Conservation (phyloP, 2,113 vertebrate species). For the Microtus pennsylvanicus region DNA sequence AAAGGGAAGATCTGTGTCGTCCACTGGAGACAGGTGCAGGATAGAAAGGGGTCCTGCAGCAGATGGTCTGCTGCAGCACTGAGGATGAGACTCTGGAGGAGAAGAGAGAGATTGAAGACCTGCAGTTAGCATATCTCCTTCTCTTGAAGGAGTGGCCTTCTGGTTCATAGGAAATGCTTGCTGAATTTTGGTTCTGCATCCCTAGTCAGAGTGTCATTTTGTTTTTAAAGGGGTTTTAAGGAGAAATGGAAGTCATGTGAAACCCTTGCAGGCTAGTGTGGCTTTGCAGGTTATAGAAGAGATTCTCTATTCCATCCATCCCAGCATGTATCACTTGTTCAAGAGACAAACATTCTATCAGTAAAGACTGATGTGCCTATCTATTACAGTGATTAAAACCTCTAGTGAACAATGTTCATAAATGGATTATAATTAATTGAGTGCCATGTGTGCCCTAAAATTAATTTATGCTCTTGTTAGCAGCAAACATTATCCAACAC, state of each 20-base stretch:
- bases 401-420: slow-evolving; percentile 69
- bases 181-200: background rate
- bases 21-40: too few relatives aligned
- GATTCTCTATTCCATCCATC: slow-evolving; percentile 56
- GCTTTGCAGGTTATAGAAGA: background rate
- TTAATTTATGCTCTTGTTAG: slow-evolving; percentile 74
- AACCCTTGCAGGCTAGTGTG: background rate
- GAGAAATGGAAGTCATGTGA: slow-evolving; percentile 16
- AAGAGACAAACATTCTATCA: slow-evolving; percentile 56
- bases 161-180: background rate
- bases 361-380: slow-evolving; percentile 74
- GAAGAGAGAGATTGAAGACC: background rate
- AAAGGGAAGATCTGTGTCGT: background rate
- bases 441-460: slow-evolving; percentile 65
- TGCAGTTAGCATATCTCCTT: background rate
- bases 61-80: background rate
- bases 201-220: background rate
- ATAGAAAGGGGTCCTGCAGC: background rate
- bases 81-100: background rate
- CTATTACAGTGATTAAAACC: slow-evolving; percentile 70
- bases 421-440: slow-evolving; percentile 73
- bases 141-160: background rate
- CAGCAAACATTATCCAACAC: slow-evolving; percentile 70
- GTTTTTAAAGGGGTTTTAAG: background rate
- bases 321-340: slow-evolving; percentile 67